These are phyloP conservation scores for Alitta virens DNA, from an alignment of 2,888 invertebrate genomes.

Conservation along the genomic window DNA sequence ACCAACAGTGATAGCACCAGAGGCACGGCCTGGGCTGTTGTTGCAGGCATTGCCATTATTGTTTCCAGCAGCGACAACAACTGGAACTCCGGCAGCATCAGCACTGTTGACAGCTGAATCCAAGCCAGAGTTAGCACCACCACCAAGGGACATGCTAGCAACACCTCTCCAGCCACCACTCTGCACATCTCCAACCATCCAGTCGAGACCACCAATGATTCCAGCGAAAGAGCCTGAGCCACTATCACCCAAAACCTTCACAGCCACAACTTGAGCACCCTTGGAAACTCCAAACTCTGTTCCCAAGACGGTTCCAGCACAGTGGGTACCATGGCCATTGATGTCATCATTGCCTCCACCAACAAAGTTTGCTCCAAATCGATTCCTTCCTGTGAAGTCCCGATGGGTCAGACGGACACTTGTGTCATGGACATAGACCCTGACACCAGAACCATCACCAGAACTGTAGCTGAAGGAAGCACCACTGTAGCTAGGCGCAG, in stretches of 20 bases:
- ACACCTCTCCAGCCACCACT: too few relatives aligned
- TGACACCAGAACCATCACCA: background rate
- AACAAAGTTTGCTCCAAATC: background rate
- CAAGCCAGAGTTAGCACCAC: too few relatives aligned
- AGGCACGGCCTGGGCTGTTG: background rate
- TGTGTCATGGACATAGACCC: background rate
- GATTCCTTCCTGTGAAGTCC: background rate
- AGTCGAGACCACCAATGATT: too few relatives aligned
- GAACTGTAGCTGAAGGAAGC: background rate
- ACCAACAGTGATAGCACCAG: conserved; percentile 17
- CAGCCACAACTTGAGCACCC: background rate
- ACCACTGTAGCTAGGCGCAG: too few relatives aligned
- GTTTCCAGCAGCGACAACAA: conserved; percentile 11
- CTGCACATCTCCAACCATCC: too few relatives aligned
- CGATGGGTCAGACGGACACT: background rate
- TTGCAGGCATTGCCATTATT: conserved; percentile 7
- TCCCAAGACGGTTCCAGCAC: background rate
- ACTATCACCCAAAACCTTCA: background rate
- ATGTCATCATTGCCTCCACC: background rate
- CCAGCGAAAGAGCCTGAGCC: background rate
- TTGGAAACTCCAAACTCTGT: background rate
- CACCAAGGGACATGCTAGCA: too few relatives aligned
- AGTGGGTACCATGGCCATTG: background rate
- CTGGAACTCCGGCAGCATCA: conserved; percentile 1
- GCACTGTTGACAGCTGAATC: too few relatives aligned